Conservation (phyloP, 2,888 invertebrate genomes). For the Drosophila pegasa region DNA sequence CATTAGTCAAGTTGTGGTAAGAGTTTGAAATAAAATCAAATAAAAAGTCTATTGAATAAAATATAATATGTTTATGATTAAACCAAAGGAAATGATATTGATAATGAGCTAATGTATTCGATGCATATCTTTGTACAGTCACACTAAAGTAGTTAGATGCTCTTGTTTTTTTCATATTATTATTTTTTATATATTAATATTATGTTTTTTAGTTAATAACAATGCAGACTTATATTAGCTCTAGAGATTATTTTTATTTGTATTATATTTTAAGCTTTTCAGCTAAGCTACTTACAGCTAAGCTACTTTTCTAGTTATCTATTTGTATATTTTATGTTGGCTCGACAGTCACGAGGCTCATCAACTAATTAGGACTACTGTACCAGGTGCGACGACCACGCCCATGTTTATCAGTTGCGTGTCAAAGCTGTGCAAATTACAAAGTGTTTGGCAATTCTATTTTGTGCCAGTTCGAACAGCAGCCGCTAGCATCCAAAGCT, state of each 20-base stretch:
- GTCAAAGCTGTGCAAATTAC: slow-evolving; percentile 70
- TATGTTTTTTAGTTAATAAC: not conserved
- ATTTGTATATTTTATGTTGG: slow-evolving; percentile 3
- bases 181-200: slow-evolving; percentile 8
- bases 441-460: slow-evolving; percentile 54
- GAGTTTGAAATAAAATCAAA: not conserved
- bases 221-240: slow-evolving; percentile 19
- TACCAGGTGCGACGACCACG: slow-evolving; percentile 46
- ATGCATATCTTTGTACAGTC: slow-evolving; percentile 49
- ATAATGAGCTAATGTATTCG: slow-evolving; percentile 24
- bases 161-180: slow-evolving; percentile 17
- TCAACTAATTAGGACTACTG: slow-evolving; percentile 34
- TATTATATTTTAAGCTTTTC: not conserved
- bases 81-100: not conserved
- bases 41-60: not conserved
- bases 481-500: slow-evolving; percentile 30
- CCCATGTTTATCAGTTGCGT: slow-evolving; percentile 49
- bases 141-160: slow-evolving; percentile 43
- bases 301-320: slow-evolving; percentile 15
- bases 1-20: slow-evolving; percentile 29
- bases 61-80: not conserved
- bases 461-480: slow-evolving; percentile 16
- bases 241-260: slow-evolving; percentile 10
- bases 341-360: slow-evolving; percentile 7
- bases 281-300: slow-evolving; percentile 34